phyloP scores from a whole-genome alignment of 2,113 vertebrate species.

The Propithecus coquereli region DNA sequence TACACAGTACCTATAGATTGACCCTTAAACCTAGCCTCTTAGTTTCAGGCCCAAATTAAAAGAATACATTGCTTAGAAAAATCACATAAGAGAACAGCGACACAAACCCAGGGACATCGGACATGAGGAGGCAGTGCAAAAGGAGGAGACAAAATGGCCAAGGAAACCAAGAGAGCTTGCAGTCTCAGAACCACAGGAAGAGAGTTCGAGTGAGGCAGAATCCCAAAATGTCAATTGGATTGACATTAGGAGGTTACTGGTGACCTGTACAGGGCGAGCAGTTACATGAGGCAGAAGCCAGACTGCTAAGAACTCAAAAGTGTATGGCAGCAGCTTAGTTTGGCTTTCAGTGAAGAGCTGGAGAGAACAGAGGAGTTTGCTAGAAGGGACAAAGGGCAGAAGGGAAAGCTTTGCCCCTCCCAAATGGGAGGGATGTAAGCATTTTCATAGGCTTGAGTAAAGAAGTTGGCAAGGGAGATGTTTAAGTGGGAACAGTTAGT shows the following conservation, averaged over 20 bases:
- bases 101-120: background rate
- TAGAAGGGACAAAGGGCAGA: background rate
- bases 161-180: background rate
- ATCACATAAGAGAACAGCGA: background rate
- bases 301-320: background rate
- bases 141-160: background rate
- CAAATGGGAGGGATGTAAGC: background rate
- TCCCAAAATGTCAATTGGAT: background rate
- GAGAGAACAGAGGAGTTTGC: background rate
- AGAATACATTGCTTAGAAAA: background rate
- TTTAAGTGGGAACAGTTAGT: background rate
- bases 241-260: background rate
- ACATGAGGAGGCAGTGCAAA: background rate
- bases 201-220: background rate
- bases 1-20: background rate
- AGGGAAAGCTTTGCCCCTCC: background rate
- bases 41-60: background rate
- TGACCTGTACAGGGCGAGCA: background rate
- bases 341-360: background rate
- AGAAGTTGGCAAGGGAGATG: background rate
- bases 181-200: background rate
- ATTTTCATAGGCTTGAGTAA: background rate
- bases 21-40: background rate
- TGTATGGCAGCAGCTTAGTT: background rate
- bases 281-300: background rate